phyloP scores from a whole-genome alignment of 1,140 invertebrate genomes.

The Scaptomyza hsui region DNA sequence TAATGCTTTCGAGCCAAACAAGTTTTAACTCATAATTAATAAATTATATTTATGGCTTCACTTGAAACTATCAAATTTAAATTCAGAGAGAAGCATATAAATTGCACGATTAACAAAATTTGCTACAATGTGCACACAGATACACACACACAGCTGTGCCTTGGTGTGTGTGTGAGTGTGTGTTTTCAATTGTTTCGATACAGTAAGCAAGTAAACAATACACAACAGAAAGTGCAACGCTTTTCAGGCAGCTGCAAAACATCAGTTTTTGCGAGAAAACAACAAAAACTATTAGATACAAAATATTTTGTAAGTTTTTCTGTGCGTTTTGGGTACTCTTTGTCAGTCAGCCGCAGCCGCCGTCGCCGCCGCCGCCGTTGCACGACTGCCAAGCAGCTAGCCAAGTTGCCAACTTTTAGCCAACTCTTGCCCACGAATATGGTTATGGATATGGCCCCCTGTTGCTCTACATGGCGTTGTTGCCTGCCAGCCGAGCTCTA shows the following conservation, averaged over 20 bases:
- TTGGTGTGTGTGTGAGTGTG: not conserved
- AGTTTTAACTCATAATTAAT: conserved; percentile 21
- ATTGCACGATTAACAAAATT: conserved; percentile 35
- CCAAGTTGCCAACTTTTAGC: conserved; percentile 17
- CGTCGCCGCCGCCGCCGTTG: not conserved
- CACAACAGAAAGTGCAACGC: conserved; percentile 29
- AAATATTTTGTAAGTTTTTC: conserved; percentile 45
- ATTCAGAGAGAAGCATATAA: conserved; percentile 39
- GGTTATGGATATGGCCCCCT: conserved; percentile 52
- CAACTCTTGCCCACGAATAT: conserved; percentile 53
- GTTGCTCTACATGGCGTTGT: conserved; percentile 46
- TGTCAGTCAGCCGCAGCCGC: conserved; percentile 16
- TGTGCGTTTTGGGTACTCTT: conserved; percentile 30
- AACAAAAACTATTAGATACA: conserved; percentile 68
- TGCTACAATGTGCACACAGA: conserved; percentile 28
- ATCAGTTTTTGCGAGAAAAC: conserved; percentile 36
- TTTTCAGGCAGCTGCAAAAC: conserved; percentile 56
- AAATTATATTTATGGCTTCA: conserved; percentile 26
- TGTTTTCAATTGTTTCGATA: not conserved
- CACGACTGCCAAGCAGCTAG: conserved; percentile 13
- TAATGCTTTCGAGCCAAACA: conserved; percentile 7
- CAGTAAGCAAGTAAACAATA: conserved; percentile 53
- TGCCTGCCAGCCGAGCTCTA: conserved; percentile 34
- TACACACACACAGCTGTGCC: not conserved
- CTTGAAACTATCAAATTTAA: conserved; percentile 30